Evolutionary conservation across 1,140 invertebrate genomes (phyloP), one percentile per base, ranked within the genome.

Genomic region (Drosophila jambulina): DNA sequence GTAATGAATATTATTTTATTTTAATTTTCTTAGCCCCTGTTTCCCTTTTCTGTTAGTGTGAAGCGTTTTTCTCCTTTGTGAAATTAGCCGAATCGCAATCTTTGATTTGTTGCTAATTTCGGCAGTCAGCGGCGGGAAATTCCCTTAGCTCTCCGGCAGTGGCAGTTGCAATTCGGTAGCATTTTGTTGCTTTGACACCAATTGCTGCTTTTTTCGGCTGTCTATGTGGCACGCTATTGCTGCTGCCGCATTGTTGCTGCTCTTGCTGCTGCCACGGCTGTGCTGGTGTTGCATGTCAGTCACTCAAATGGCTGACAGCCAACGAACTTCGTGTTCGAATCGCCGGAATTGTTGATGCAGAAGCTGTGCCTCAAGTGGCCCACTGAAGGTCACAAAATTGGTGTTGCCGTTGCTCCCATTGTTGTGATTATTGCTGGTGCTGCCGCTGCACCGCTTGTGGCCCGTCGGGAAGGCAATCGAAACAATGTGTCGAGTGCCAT

Each of bases 141-240:
- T 77, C 63, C 45, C 46, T 78, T 78, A 23, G 48, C 65, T 40
- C 49, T 34, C 32, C n/a, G 51, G 21, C 51, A 54, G 49, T 70
- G 64, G 43, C 45, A 57, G 53, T 80, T 68, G 61, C 62, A 81
- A 71, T 80, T 61, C 62, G 69, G 65, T 79, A 84, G 85, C 85
- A 78, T 91, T 88, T 82, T 90, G 82, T 78, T 71, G 86, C 82
- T 90, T 88, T 88, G 85, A 90, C 85, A 88, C 81, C 85, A 85
- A 85, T 88, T 88, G 83, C 69, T 74, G 80, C 13, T 27, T 54
- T 53, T 56, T 79, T 78, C 27, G 75, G 62, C 57, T 78, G 63
- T 69, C 54, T 59, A 54, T 54, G 75, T 82, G 68, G 82, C 82
- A 85, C 83, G 82, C 82, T 64, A 82, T 65, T 81, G 72, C 46